Conservation (phyloP, 2,113 vertebrate species). For the Sinocyclocheilus maitianheensis region DNA sequence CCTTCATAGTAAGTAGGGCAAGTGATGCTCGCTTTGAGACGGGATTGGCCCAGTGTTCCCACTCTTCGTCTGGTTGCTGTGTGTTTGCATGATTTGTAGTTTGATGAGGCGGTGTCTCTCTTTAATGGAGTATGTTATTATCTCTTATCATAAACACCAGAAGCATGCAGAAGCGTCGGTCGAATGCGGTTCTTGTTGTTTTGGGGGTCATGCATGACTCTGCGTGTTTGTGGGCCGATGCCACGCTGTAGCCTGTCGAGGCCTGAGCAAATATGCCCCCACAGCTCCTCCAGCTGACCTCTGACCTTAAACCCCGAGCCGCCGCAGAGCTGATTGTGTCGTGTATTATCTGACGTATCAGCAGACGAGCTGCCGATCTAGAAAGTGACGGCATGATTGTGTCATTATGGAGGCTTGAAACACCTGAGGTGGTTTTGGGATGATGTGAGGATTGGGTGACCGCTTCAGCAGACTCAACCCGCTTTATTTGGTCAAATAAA, state of each 20-base stretch:
- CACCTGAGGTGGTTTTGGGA: not conserved
- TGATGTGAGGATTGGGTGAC: not conserved
- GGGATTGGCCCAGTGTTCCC: not conserved
- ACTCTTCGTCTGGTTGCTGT: too few species aligned
- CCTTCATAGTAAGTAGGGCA: not conserved
- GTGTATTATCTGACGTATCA: not conserved
- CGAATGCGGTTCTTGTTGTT: not conserved
- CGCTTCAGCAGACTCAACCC: not conserved
- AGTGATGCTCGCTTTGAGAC: not conserved
- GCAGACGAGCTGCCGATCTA: not conserved
- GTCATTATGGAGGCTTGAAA: not conserved
- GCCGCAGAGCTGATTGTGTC: not conserved
- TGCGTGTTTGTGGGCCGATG: not conserved
- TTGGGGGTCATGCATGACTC: not conserved
- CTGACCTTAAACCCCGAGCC: slow-evolving; percentile 48
- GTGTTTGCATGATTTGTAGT: not conserved
- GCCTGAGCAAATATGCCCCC: slow-evolving; percentile 58
- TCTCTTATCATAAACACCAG: too few species aligned
- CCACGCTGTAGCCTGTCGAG: slow-evolving; percentile 26
- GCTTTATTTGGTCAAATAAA: not conserved
- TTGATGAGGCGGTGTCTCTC: too few species aligned
- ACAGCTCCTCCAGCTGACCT: slow-evolving; percentile 49
- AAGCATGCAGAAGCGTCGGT: too few species aligned
- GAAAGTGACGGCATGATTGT: slow-evolving; percentile 11
- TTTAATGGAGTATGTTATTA: too few species aligned